These are phyloP conservation scores for Antheraea pernyi DNA, from an alignment of 1,140 invertebrate genomes.

Conservation along the genomic window DNA sequence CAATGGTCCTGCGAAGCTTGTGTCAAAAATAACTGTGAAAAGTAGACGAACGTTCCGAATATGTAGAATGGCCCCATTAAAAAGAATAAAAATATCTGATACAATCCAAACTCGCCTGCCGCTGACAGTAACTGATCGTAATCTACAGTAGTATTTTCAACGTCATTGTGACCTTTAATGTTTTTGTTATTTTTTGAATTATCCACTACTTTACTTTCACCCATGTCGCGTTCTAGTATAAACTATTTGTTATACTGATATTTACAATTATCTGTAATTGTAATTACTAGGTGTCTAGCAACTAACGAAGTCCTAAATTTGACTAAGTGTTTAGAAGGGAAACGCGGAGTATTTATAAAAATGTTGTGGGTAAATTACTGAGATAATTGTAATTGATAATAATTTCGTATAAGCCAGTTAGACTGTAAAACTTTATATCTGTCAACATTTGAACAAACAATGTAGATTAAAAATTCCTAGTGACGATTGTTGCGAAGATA, in stretches of 20 bases:
- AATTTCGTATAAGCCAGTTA: slow-evolving; percentile 1
- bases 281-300: not conserved
- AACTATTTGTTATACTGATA: not conserved
- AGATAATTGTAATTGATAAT: slow-evolving; percentile 11
- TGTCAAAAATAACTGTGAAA: slow-evolving; percentile 84
- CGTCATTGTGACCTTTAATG: not conserved
- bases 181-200: not conserved
- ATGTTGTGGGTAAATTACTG: not conserved
- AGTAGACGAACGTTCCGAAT: slow-evolving; percentile 83
- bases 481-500: not conserved
- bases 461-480: not conserved
- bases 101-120: slow-evolving; percentile 83
- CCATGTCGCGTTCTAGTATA: not conserved
- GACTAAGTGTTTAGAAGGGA: not conserved
- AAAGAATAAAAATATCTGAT: slow-evolving; percentile 83
- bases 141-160: slow-evolving; percentile 50
- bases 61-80: slow-evolving; percentile 73
- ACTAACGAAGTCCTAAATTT: not conserved
- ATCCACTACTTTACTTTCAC: not conserved
- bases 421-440: not conserved
- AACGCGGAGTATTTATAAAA: not conserved
- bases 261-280: not conserved
- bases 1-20: slow-evolving; percentile 80
- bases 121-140: slow-evolving; percentile 82
- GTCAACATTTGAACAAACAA: not conserved